Evolutionary conservation across 1,140 invertebrate genomes (phyloP), one percentile per base, ranked within the genome.

Genomic region (Dicyema japonicum): DNA sequence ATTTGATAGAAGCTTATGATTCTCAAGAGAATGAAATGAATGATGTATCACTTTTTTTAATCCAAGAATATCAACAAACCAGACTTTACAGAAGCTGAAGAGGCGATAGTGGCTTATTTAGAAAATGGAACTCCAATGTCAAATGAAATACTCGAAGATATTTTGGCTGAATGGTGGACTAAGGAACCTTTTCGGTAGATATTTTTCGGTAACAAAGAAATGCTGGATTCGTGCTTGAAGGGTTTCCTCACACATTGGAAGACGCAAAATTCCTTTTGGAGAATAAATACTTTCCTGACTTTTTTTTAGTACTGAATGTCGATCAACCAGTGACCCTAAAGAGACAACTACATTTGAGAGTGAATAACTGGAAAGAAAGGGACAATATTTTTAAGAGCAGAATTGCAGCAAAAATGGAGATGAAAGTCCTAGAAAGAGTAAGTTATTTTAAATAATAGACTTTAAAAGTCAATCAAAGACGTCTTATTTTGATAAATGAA

Each of bases 221-320:
- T n/a, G 43, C 42, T 23, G 50, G 50, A 1, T 50, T 53, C 35
- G 37, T 53, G 8, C 29, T 53, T 29, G 50, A 52, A 30, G 50
- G 46, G 18, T 53, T 48, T 32, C 50, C 50, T 5, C 32, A 41
- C 15, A 46, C 39, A 15, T 29, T 35, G 22, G 47, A 47, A n/a
- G 48, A 53, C 24, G 40, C 37, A 15, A 32, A 33, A 9, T 46
- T 38, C 32, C 27, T 51, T 19, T 34, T 37, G n/a, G 47, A 51
- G n/a, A 35, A 34, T 16, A 44, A 45, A 6, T 29, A 48, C 21
- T 47, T 46, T 29, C 42, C 47, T 7, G 47, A 51, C 35, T 40
- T 37, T 18, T 41, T 40, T n/a, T 29, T 50, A 14, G 35, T 47
- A 19, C 29, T 53, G 3, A 35, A 33, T 3, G 37, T 41, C 4